Evolutionary conservation across 2,888 invertebrate genomes (phyloP).

Genomic region (Chrysolina haemoptera): DNA sequence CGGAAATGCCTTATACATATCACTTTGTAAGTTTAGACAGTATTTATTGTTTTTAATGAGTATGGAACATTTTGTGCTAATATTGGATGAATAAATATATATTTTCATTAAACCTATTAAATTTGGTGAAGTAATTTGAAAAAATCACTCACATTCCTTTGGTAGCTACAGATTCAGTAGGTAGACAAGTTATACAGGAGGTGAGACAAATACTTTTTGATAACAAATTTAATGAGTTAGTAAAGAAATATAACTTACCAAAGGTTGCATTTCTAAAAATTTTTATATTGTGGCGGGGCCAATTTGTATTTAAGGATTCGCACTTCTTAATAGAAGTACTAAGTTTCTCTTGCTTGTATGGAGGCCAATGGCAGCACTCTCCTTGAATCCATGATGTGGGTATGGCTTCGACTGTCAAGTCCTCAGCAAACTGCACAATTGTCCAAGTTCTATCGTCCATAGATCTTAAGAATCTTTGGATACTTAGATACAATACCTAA

Average conservation of each 20-base stretch:
- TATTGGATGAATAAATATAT: neutral
- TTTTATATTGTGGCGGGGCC: neutral
- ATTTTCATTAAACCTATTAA: neutral
- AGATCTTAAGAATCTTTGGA: neutral
- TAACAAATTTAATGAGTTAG: neutral
- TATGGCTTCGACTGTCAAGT: neutral
- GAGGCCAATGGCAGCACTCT: neutral
- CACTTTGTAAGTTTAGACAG: neutral
- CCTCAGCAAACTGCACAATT: neutral
- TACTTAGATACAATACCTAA: neutral
- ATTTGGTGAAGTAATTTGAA: neutral
- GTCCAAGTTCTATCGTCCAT: neutral
- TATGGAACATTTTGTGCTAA: neutral
- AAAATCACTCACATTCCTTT: neutral
- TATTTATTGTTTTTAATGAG: neutral
- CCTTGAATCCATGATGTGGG: conserved; percentile 1
- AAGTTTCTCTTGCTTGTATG: neutral
- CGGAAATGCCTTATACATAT: neutral
- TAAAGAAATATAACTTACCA: no score
- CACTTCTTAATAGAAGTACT: neutral
- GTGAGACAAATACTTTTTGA: neutral
- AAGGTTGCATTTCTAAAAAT: no score
- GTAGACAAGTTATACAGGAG: neutral
- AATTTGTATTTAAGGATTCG: neutral
- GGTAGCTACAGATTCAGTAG: neutral